Evolutionary conservation across 2,797 vertebrate genomes (phyloP).

Genomic region (Lepidocolaptes lacrymiger): DNA sequence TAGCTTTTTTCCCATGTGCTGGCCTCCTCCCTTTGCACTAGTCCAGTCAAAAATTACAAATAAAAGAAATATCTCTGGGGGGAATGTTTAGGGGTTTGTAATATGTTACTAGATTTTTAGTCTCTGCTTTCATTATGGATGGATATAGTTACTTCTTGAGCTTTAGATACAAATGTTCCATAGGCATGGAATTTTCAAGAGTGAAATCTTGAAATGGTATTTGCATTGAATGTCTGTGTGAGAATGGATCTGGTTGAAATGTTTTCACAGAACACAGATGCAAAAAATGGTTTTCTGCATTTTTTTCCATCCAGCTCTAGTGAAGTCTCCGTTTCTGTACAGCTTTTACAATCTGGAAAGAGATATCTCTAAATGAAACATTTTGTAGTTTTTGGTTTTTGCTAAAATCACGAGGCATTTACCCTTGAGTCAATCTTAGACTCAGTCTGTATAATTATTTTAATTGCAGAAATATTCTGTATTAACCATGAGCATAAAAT

Average conservation of each 20-base stretch:
- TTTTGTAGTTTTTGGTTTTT: not conserved
- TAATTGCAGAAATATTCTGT: conserved; percentile 3
- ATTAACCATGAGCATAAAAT: not conserved
- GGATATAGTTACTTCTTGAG: not conserved
- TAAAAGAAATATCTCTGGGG: not conserved
- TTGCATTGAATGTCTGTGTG: not conserved
- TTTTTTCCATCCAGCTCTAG: not conserved
- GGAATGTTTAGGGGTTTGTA: not conserved
- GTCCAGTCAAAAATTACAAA: not conserved
- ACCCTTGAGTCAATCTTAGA: not conserved
- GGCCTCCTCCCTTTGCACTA: not conserved
- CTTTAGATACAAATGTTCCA: not conserved
- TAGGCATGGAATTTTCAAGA: not conserved
- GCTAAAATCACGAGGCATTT: not conserved
- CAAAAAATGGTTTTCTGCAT: not conserved
- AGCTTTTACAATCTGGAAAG: not conserved
- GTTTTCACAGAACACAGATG: not conserved
- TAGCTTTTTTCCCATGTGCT: accelerated
- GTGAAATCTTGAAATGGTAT: not conserved
- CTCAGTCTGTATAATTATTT: not conserved
- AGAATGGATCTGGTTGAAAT: not conserved
- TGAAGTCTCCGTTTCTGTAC: not conserved
- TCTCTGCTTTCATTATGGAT: not conserved
- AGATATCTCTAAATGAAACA: not conserved
- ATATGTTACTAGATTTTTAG: not conserved